These are phyloP conservation scores for Bombus huntii DNA, from an alignment of 1,140 invertebrate species.

Conservation along the genomic window DNA sequence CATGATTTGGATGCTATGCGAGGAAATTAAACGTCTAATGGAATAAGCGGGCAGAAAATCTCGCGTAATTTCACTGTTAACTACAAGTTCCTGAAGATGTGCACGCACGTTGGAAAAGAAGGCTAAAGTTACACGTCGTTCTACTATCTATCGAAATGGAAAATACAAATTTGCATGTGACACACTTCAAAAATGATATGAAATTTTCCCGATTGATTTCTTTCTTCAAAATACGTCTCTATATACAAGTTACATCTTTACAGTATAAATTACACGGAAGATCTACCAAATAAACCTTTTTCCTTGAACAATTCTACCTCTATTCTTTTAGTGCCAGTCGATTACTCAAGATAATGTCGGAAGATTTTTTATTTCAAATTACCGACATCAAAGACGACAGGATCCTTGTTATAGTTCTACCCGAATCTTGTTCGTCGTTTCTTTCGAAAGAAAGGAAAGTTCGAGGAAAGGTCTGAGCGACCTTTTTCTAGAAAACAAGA, in stretches of 20 bases:
- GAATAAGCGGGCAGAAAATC: constrained; percentile 2
- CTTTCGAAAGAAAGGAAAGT: not conserved
- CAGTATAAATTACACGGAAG: not conserved
- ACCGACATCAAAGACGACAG: too few relatives aligned
- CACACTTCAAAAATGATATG: not conserved
- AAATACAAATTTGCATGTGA: not conserved
- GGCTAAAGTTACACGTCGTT: not conserved
- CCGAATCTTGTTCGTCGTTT: too few relatives aligned
- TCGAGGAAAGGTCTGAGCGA: not conserved
- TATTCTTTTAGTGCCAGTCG: not conserved
- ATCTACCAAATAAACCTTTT: not conserved
- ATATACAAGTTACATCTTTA: too few relatives aligned
- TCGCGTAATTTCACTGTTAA: not conserved
- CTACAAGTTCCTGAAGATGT: not conserved
- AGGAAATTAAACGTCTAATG: not conserved
- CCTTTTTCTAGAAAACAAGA: not conserved
- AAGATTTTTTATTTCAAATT: too few relatives aligned
- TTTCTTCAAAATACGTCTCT: too few relatives aligned
- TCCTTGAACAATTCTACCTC: not conserved
- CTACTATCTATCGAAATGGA: not conserved
- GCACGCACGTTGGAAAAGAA: too few relatives aligned
- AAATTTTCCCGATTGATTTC: too few relatives aligned
- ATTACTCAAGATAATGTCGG: not conserved
- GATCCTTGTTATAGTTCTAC: too few relatives aligned
- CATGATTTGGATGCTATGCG: not conserved